A percentile compares a stretch with the other conserved stretches of the same genome.
Evolutionary conservation across 2,888 invertebrate genomes (phyloP).

Genomic region (Dione juno): DNA sequence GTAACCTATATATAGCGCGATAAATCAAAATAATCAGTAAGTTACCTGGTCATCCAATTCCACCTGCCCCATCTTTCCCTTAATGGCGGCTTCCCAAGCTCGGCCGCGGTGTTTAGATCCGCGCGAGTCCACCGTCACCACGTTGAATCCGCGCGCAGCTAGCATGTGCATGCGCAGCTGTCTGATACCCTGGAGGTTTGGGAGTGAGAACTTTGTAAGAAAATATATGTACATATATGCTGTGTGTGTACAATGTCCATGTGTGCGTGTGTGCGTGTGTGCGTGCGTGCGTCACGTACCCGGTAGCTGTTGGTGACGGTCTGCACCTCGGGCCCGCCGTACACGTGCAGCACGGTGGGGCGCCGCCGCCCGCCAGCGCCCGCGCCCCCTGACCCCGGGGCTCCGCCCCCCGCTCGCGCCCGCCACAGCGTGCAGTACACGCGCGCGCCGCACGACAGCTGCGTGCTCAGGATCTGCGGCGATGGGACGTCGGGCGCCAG

Average conservation of each 20-base stretch:
- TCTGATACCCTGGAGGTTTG: slow-evolving; percentile 88
- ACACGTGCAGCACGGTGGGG: slow-evolving; percentile 97
- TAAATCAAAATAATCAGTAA: too few species aligned
- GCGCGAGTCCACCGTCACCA: slow-evolving; percentile 96
- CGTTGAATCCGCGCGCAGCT: slow-evolving; percentile 97
- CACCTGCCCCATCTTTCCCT: slow-evolving; percentile 95
- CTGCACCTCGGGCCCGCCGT: slow-evolving; percentile 99
- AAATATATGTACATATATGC: not conserved
- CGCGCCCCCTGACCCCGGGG: too few species aligned
- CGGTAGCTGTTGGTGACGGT: slow-evolving; percentile 97
- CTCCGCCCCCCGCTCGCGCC: slow-evolving; percentile 85
- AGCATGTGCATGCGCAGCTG: slow-evolving; percentile 97
- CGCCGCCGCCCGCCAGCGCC: slow-evolving; percentile 85
- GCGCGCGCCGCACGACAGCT: slow-evolving; percentile 79
- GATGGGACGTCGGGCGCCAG: slow-evolving; percentile 60
- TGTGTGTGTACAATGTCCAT: too few species aligned
- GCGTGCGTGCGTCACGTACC: slow-evolving; percentile 71
- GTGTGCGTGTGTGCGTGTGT: too few species aligned
- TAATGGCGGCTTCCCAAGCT: slow-evolving; percentile 95
- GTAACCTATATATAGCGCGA: too few species aligned
- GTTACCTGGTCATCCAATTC: slow-evolving; percentile 94
- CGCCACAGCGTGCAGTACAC: slow-evolving; percentile 74
- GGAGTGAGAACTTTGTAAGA: not conserved
- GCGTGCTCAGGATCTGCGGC: slow-evolving; percentile 68
- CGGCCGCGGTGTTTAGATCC: slow-evolving; percentile 97